Conservation (phyloP, 2,888 invertebrate genomes). For the Opisthograptis luteolata region DNA sequence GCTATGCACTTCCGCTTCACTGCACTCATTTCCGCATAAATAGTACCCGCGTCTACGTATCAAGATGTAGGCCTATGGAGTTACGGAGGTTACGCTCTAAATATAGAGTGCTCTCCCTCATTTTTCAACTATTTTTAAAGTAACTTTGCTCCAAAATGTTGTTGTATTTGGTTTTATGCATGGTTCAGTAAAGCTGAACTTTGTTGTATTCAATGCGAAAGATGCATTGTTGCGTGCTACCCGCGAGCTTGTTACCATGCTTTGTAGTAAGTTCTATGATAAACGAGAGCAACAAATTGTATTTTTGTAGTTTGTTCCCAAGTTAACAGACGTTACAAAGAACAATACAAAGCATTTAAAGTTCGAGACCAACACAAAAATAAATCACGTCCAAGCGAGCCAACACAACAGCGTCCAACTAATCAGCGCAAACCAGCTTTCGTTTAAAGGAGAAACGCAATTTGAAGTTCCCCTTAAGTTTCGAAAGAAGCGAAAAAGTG, state of each 20-base stretch:
- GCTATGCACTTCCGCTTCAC: constrained; percentile 79
- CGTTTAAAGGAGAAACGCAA: constrained; percentile 73
- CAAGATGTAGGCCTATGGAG: constrained; percentile 59
- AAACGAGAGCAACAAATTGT: neutral
- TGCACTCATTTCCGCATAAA: constrained; percentile 82
- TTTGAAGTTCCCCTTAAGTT: constrained; percentile 77
- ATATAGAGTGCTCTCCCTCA: neutral
- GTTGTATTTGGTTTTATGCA: too few relatives aligned
- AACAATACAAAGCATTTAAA: constrained; percentile 26
- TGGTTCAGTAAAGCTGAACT: too few relatives aligned
- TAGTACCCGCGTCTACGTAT: constrained; percentile 63
- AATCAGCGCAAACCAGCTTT: constrained; percentile 66
- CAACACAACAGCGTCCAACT: constrained; percentile 50
- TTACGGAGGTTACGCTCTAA: neutral
- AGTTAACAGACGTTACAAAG: neutral
- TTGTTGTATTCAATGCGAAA: too few relatives aligned
- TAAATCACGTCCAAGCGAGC: constrained; percentile 39
- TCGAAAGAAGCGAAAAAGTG: constrained; percentile 76
- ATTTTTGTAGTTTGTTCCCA: neutral
- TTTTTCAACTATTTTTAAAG: too few relatives aligned
- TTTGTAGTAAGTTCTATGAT: too few relatives aligned
- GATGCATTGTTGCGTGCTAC: too few relatives aligned
- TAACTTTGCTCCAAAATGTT: too few relatives aligned
- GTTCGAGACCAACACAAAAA: constrained; percentile 34
- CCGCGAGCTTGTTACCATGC: too few relatives aligned